Conservation (phyloP, 2,797 vertebrate species). For the Anolis apletophallus region DNA sequence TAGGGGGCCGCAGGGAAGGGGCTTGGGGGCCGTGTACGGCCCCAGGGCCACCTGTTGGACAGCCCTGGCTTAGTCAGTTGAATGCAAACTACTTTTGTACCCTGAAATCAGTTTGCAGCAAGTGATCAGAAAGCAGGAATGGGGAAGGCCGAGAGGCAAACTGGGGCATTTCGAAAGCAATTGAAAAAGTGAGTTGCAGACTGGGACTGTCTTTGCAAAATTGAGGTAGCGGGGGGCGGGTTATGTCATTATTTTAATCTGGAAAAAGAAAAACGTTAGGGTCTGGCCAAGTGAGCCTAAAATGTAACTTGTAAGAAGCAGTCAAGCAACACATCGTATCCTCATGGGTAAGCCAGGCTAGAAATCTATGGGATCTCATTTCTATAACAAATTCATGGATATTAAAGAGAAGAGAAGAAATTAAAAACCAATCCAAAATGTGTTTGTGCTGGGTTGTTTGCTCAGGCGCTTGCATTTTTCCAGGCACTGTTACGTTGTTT, state of each 20-base stretch:
- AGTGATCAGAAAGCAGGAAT: no score
- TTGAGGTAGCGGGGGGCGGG: no score
- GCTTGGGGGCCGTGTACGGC: no score
- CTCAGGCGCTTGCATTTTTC: not conserved
- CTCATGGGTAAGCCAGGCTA: not conserved
- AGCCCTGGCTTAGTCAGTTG: no score
- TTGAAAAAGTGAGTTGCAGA: no score
- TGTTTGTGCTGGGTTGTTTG: conserved; percentile 13
- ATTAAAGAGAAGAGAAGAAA: not conserved
- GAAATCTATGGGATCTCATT: not conserved
- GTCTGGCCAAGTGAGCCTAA: not conserved
- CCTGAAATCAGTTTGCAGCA: no score
- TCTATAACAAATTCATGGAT: not conserved
- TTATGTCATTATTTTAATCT: not conserved
- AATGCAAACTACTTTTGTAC: no score
- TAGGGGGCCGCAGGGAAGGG: no score
- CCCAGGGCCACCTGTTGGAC: no score
- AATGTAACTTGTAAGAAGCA: not conserved
- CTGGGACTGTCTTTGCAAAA: no score
- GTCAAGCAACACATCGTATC: not conserved
- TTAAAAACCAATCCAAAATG: conserved; percentile 14
- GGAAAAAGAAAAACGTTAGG: not conserved
- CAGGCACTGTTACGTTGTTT: conserved; percentile 11
- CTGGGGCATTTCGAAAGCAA: no score
- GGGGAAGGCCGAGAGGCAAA: no score